Evolutionary conservation across 1,140 invertebrate genomes (phyloP), one percentile per base, ranked within the genome.

Genomic region (Drosophila novamexicana): DNA sequence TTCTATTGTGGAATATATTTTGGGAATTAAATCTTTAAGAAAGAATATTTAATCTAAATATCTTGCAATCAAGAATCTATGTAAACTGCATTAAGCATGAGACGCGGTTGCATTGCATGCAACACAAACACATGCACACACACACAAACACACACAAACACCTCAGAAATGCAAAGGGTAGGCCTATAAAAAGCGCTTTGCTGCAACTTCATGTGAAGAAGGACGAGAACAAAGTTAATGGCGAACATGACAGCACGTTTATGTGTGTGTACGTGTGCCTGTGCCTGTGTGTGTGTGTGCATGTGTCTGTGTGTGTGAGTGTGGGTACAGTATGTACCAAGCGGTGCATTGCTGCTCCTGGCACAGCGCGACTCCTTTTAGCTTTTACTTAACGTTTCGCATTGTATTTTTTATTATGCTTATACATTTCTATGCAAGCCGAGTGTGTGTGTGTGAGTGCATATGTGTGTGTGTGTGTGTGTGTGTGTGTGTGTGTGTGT

Each of bases 301-400:
- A 37, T 59, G 36, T 59, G 49, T 65, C 64, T 68, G 56, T 56
- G 61, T 56, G 61, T 71, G 63, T 63, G 66, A 66, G 63, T 59
- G 69, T 54, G 78, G 79, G 89, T 91, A 91, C 89, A 91, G 89
- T 91, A 75, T 91, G 89, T 81, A 85, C 84, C 89, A 91, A 91
- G 90, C 84, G 79, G 81, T 85, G 75, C 81, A 81, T 69, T 80
- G 79, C 81, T 70, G 88, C 65, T 84, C 84, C 89, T 89, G 89
- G 84, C 75, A 91, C 89, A 89, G 79, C 83, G 72, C 83, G 83
- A 79, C 83, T 86, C 83, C 83, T 86, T 85, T 74, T 74, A 62
- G 72, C 72, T 75, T 74, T 75, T 75, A 75, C 72, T 74, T 62
- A 72, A 81, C 82, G 68, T 82, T 86, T 61, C 70, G 82, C 74